These are phyloP conservation scores for Ellobius talpinus DNA, from an alignment of 2,113 vertebrate species.

Conservation along the genomic window DNA sequence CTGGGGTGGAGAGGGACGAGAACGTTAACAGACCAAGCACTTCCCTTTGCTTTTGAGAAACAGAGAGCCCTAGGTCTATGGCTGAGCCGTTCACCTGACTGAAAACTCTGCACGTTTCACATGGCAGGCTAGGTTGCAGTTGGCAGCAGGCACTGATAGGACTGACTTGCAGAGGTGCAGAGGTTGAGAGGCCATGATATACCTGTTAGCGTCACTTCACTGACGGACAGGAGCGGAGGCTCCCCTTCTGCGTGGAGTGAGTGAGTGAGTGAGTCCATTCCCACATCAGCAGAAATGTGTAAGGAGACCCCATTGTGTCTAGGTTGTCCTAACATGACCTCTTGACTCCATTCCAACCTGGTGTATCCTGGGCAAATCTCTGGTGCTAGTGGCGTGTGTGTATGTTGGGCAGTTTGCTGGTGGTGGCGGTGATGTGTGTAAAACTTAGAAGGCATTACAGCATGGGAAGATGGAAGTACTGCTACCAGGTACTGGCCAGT, in stretches of 20 bases:
- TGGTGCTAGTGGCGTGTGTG: too few species aligned
- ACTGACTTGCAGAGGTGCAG: rapidly evolving
- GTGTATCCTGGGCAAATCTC: neutral
- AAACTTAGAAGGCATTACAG: neutral
- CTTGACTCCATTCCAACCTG: neutral
- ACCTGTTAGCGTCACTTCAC: neutral
- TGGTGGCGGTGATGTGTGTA: neutral
- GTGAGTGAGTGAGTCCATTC: neutral
- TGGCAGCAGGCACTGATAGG: neutral
- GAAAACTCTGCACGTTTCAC: neutral
- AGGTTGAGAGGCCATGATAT: too few species aligned
- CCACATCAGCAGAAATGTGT: rapidly evolving
- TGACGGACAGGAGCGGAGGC: neutral
- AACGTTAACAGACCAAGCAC: rapidly evolving
- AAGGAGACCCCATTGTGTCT: neutral
- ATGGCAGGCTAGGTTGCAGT: neutral
- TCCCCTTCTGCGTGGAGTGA: neutral
- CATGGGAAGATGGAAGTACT: neutral
- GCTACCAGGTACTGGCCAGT: neutral
- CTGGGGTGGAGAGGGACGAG: constrained; percentile 81
- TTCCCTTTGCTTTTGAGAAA: neutral
- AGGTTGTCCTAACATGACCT: neutral
- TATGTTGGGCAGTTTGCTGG: neutral
- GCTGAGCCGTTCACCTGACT: neutral
- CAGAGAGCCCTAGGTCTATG: neutral